Evolutionary conservation across 2,113 vertebrate genomes (phyloP).

Genomic region (Dunckerocampus dactyliophorus): DNA sequence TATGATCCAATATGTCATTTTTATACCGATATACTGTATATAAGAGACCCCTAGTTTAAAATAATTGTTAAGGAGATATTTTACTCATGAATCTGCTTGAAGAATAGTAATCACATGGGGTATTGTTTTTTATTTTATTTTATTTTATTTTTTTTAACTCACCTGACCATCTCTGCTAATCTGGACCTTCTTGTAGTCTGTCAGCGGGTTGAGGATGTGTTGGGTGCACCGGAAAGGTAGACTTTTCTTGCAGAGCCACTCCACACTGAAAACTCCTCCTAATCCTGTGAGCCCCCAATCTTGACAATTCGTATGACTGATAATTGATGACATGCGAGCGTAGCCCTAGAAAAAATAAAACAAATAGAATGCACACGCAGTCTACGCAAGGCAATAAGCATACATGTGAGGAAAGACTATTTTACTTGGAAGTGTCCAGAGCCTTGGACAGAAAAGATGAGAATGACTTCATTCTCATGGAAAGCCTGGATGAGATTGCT

Average conservation of each 20-base stretch:
- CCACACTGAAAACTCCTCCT: slow-evolving; percentile 85
- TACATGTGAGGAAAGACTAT: too few species aligned
- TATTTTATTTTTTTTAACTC: too few species aligned
- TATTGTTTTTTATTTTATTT: neutral
- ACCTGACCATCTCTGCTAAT: slow-evolving; percentile 96
- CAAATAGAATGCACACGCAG: neutral
- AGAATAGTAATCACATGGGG: neutral
- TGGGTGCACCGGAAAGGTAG: slow-evolving; percentile 83
- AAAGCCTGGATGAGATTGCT: slow-evolving; percentile 83
- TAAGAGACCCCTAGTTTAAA: too few species aligned
- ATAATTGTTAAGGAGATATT: too few species aligned
- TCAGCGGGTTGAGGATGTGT: slow-evolving; percentile 89
- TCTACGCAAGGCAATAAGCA: too few species aligned
- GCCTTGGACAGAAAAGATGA: slow-evolving; percentile 92
- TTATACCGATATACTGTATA: too few species aligned
- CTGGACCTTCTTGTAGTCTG: slow-evolving; percentile 89
- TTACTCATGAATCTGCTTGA: neutral
- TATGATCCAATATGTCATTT: too few species aligned
- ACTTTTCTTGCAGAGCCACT: slow-evolving; percentile 87
- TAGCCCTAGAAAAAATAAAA: slow-evolving; percentile 76
- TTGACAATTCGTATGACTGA: slow-evolving; percentile 79
- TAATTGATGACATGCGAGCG: slow-evolving; percentile 83
- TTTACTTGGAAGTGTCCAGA: slow-evolving; percentile 90
- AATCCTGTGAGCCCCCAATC: slow-evolving; percentile 84
- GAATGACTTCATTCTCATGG: slow-evolving; percentile 78